These are phyloP conservation scores for Aeoliscus strigatus DNA, from an alignment of 2,797 vertebrate species.

Conservation along the genomic window DNA sequence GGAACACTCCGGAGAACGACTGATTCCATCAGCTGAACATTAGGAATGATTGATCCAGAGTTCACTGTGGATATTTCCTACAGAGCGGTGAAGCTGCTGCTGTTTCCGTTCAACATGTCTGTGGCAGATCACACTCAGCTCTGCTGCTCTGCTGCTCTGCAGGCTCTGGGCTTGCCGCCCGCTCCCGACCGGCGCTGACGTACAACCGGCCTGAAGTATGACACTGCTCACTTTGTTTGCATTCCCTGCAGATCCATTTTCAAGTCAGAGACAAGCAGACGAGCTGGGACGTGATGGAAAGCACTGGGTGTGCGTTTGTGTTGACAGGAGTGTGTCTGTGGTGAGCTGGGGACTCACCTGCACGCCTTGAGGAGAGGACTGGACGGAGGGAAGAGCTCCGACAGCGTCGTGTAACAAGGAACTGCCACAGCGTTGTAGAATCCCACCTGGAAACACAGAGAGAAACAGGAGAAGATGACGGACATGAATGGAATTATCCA, in stretches of 20 bases:
- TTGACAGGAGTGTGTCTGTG: too few relatives aligned
- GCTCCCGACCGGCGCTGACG: conserved; percentile 54
- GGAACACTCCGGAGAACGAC: too few relatives aligned
- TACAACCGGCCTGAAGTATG: conserved; percentile 54
- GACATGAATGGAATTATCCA: too few relatives aligned
- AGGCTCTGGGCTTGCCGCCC: conserved; percentile 61
- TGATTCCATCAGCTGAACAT: too few relatives aligned
- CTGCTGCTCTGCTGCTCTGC: too few relatives aligned
- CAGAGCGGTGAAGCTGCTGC: too few relatives aligned
- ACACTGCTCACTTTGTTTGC: conserved; percentile 63
- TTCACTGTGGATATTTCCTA: too few relatives aligned
- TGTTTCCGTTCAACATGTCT: conserved; percentile 51
- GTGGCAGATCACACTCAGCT: conserved; percentile 58
- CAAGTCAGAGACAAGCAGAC: too few relatives aligned
- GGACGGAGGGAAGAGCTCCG: conserved; percentile 89
- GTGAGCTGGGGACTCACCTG: conserved; percentile 82
- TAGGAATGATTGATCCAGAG: too few relatives aligned
- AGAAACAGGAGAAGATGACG: not conserved
- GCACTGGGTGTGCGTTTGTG: too few relatives aligned
- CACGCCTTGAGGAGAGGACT: conserved; percentile 86
- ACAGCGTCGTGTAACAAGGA: conserved; percentile 91
- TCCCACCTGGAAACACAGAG: conserved; percentile 77
- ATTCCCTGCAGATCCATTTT: conserved; percentile 58
- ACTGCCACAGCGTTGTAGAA: conserved; percentile 97
- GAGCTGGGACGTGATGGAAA: too few relatives aligned